Percentiles rank a stretch among this genome's conserved stretches.
Evolutionary conservation across 2,113 vertebrate species (phyloP).

Genomic region (Apus apus): DNA sequence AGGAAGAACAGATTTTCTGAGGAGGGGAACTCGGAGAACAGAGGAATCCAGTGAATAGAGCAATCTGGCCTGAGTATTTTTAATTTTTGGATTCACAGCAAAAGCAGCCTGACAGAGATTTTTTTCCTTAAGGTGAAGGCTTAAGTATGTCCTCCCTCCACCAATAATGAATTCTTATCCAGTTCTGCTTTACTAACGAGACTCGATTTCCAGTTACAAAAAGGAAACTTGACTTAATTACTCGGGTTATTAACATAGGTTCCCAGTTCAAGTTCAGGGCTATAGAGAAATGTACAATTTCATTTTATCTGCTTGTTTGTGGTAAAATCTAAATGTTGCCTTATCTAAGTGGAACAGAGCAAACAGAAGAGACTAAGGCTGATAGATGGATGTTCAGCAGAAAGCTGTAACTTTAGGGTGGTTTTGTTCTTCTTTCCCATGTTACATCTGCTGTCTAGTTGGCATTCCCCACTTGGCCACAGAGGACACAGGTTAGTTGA

Average conservation of each 20-base stretch:
- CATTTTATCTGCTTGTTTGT: background rate
- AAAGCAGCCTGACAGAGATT: background rate
- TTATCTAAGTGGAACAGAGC: background rate
- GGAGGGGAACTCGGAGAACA: background rate
- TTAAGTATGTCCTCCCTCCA: background rate
- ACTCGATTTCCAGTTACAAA: background rate
- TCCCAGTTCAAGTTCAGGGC: background rate
- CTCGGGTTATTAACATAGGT: background rate
- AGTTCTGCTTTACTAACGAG: background rate
- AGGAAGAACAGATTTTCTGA: background rate
- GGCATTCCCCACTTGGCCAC: background rate
- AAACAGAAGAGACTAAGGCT: background rate
- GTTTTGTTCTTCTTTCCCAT: background rate
- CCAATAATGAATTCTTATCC: background rate
- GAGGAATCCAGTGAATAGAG: background rate
- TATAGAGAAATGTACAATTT: background rate
- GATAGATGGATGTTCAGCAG: background rate
- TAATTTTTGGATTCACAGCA: background rate
- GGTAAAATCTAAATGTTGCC: background rate
- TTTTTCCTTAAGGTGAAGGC: background rate
- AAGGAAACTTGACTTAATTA: background rate
- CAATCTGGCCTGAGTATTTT: background rate
- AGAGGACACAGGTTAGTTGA: background rate
- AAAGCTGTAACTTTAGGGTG: background rate
- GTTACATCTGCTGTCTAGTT: background rate